These are phyloP conservation scores for Nansenia antarctica DNA, from an alignment of 2,113 vertebrate species.

Conservation along the genomic window DNA sequence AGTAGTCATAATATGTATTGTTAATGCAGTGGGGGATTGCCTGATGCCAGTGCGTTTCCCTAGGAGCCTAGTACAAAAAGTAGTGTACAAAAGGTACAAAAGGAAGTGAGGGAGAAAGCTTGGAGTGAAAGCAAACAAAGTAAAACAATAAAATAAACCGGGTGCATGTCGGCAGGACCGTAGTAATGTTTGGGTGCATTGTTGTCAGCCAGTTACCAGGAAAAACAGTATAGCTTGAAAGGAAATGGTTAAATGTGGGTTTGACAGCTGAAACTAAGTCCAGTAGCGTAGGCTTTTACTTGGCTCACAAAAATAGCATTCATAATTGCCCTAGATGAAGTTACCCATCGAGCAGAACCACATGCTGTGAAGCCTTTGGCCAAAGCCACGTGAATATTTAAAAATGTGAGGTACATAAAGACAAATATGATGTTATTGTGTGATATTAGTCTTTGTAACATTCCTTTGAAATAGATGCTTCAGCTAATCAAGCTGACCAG, in stretches of 20 bases:
- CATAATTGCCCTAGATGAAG: not conserved
- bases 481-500: not conserved
- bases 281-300: too few relatives aligned
- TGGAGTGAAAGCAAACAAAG: not conserved
- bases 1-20: not conserved
- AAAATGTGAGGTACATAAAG: not conserved
- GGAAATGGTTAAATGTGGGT: not conserved
- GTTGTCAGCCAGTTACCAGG: not conserved
- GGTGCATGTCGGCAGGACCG: not conserved
- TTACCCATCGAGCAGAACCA: not conserved
- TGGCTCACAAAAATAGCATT: not conserved
- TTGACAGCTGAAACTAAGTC: too few relatives aligned
- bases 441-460: not conserved
- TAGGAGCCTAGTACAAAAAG: not conserved
- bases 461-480: not conserved
- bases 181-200: not conserved
- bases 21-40: not conserved
- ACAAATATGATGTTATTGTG: not conserved
- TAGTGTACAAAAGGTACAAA: not conserved
- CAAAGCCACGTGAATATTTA: not conserved
- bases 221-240: not conserved
- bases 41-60: not conserved
- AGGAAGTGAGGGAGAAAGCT: not conserved
- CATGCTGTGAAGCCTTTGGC: not conserved
- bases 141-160: not conserved